A percentile compares a stretch with the other conserved stretches of the same genome.
Evolutionary conservation across 2,797 vertebrate species (phyloP).

Genomic region (Dendrocincla fuliginosa): DNA sequence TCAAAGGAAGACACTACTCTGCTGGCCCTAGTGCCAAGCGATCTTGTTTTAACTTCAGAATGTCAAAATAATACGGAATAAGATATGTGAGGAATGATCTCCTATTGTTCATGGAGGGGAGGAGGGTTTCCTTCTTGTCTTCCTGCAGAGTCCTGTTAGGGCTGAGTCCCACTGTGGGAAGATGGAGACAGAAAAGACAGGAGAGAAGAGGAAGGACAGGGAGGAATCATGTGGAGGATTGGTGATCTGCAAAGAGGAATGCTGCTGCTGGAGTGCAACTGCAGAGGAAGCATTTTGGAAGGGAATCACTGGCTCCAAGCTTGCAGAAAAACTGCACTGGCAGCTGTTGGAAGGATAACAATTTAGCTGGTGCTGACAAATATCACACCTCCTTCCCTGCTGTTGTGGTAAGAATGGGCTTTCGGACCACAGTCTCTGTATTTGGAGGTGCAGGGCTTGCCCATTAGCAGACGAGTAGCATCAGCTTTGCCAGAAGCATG

Average conservation of each 20-base stretch:
- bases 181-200: not conserved
- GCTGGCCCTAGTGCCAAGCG: not conserved
- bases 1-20: constrained; percentile 35
- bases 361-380: not conserved
- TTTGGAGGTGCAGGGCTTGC: not conserved
- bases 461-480: rapidly evolving
- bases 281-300: not conserved
- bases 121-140: not conserved
- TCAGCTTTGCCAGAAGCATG: not conserved
- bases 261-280: rapidly evolving
- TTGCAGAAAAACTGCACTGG: not conserved
- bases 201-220: not conserved
- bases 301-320: rapidly evolving
- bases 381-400: not conserved
- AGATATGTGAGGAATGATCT: constrained; percentile 25
- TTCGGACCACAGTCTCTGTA: not conserved
- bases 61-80: constrained; percentile 64
- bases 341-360: not conserved
- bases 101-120: not conserved
- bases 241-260: not conserved
- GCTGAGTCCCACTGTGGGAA: not conserved
- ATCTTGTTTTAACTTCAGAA: constrained; percentile 62
- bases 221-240: not conserved
- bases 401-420: not conserved
- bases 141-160: not conserved